A percentile compares a stretch with the other conserved stretches of the same genome.
Conservation (phyloP, 2,797 vertebrate genomes). For the Leptoclinus maculatus region DNA sequence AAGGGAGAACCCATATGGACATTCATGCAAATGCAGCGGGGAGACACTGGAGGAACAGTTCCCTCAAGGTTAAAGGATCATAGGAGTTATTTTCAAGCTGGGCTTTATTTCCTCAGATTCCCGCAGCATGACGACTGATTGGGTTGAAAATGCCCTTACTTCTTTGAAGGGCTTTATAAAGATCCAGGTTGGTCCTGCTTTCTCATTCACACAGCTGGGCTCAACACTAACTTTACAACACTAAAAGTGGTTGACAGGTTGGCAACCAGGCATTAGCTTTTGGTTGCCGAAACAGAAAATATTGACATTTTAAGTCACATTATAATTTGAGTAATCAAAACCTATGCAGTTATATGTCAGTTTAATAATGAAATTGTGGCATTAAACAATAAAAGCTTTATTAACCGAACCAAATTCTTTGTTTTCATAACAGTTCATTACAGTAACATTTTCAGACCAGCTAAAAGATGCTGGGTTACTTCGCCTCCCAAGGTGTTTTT, state of each 20-base stretch:
- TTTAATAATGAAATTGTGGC: background rate
- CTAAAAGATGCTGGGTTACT: background rate
- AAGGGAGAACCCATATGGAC: conserved; percentile 31
- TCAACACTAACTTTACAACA: background rate
- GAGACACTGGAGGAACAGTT: conserved; percentile 2
- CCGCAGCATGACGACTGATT: background rate
- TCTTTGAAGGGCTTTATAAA: background rate
- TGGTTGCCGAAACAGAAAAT: background rate
- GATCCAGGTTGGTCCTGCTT: background rate
- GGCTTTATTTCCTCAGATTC: background rate
- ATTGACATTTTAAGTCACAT: background rate
- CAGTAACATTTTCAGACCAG: background rate
- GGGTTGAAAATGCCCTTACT: background rate
- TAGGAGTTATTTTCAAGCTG: conserved; percentile 12
- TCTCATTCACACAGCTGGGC: background rate
- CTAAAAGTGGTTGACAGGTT: background rate
- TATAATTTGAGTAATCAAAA: background rate
- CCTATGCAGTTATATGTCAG: background rate
- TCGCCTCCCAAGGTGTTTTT: background rate
- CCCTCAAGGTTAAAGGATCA: conserved; percentile 49
- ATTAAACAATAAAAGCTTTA: background rate
- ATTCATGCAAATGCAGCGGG: conserved; percentile 11
- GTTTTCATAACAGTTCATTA: background rate
- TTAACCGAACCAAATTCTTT: background rate
- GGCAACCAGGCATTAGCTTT: background rate